phyloP scores from a whole-genome alignment of 2,113 vertebrate genomes.

The Chloropsis cyanopogon region DNA sequence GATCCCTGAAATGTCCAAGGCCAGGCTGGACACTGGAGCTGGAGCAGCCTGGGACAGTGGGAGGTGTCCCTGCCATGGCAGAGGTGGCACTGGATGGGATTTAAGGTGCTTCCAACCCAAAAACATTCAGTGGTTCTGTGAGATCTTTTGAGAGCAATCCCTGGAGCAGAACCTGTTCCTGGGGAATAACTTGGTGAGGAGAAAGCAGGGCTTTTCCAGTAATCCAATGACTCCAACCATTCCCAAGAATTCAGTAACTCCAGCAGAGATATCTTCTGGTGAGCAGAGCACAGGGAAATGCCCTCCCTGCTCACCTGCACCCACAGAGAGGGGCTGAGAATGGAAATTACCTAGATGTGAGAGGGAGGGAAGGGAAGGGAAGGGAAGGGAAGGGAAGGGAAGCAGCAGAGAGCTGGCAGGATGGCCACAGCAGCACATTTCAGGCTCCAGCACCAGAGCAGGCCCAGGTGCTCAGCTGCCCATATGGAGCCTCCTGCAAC shows the following conservation, averaged over 20 bases:
- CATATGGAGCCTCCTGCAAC: background rate
- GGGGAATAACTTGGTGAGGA: background rate
- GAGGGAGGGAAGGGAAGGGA: background rate
- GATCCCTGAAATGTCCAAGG: background rate
- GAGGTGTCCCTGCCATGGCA: background rate
- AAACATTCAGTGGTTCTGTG: background rate
- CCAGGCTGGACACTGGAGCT: accelerated
- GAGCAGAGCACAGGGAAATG: background rate
- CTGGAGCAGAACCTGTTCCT: background rate
- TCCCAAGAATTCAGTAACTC: background rate
- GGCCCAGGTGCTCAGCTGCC: background rate
- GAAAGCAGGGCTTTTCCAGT: background rate
- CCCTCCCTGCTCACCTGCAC: background rate
- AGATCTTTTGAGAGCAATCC: background rate
- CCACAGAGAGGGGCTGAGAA: background rate
- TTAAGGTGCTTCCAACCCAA: background rate
- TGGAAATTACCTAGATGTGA: background rate
- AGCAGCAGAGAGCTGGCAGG: background rate
- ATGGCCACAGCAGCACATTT: background rate
- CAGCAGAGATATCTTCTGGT: background rate
- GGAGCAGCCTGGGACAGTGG: accelerated
- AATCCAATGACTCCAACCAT: background rate
- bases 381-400: background rate
- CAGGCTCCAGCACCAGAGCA: background rate
- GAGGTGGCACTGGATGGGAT: background rate